Conservation (phyloP, 53 echinoderm and acorn worm species). For the Pentamera pediparva region DNA sequence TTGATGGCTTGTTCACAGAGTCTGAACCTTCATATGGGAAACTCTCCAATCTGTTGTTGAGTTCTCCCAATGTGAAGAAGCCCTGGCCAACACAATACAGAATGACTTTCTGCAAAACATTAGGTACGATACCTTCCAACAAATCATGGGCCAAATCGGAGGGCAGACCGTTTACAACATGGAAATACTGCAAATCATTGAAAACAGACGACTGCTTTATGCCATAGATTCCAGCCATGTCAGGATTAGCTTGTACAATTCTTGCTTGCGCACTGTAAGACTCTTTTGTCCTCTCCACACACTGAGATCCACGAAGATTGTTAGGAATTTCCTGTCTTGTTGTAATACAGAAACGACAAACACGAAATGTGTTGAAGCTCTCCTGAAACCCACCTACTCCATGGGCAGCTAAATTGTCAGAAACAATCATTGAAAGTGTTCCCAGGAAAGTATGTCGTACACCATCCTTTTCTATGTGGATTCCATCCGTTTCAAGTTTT, state of each 20-base stretch:
- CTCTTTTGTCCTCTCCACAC: background rate
- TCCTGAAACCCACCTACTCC: conserved; percentile 17
- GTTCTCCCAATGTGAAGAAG: conserved; percentile 21
- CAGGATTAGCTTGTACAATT: background rate
- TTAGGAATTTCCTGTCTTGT: background rate
- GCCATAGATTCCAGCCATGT: conserved; percentile 15
- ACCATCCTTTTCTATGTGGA: conserved; percentile 1
- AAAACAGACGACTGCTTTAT: background rate
- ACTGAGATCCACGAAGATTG: background rate
- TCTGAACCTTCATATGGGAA: conserved; percentile 34
- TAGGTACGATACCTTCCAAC: conserved; percentile 14
- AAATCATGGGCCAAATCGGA: conserved; percentile 17
- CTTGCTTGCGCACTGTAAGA: background rate
- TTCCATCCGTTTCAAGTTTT: background rate
- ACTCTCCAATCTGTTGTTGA: conserved; percentile 15
- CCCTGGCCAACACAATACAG: conserved; percentile 34
- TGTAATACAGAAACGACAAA: conserved; percentile 4
- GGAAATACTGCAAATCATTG: background rate
- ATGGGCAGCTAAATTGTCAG: conserved; percentile 27
- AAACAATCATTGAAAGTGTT: conserved; percentile 16
- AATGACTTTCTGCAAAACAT: conserved; percentile 13
- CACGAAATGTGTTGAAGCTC: conserved; percentile 12
- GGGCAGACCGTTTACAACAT: conserved; percentile 16
- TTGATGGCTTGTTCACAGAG: conserved; percentile 26
- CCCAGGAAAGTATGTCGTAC: background rate